Conservation (phyloP, 2,888 invertebrate species). For the Drosophila macrospina region DNA sequence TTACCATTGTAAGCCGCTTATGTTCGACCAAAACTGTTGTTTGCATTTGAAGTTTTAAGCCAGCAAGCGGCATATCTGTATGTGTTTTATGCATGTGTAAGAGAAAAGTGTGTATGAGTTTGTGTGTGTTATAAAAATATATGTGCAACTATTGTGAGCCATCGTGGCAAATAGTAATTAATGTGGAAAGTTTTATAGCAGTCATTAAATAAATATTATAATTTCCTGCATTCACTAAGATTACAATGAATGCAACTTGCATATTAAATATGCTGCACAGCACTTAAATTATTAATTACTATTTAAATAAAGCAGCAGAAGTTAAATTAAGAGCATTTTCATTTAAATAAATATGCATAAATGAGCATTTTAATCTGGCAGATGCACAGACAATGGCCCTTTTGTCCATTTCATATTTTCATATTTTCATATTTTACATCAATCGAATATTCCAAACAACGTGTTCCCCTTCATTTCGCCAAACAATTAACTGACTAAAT, state of each 20-base stretch:
- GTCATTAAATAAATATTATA: constrained; percentile 77
- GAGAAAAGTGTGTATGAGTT: constrained; percentile 9
- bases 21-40: constrained; percentile 68
- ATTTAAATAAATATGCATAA: constrained; percentile 77
- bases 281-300: constrained; percentile 75
- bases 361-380: constrained; percentile 57
- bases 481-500: no score
- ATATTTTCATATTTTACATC: constrained; percentile 28
- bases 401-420: constrained; percentile 37
- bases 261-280: constrained; percentile 66
- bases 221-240: constrained; percentile 66
- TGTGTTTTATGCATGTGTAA: constrained; percentile 22
- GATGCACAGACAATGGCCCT: constrained; percentile 16
- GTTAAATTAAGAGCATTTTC: constrained; percentile 76
- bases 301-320: constrained; percentile 71
- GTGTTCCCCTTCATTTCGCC: background rate
- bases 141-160: background rate
- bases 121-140: constrained; percentile 2
- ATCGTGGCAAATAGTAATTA: constrained; percentile 46
- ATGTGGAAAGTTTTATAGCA: constrained; percentile 59
- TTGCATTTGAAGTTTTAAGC: constrained; percentile 77
- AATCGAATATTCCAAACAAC: constrained; percentile 8
- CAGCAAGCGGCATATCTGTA: constrained; percentile 68
- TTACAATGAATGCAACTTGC: constrained; percentile 55
- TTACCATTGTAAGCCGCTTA: constrained; percentile 78